Percentiles rank a stretch among this genome's conserved stretches.
phyloP scores from a whole-genome alignment of 2,113 vertebrate genomes.

The zebrafish (Danio rerio) region GRCz12tu NC_133181.1:34235501-34236000 shows the following conservation, averaged over 20 bases:
- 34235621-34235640: not conserved
- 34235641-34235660: not conserved
- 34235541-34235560: too few species aligned
- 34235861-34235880: not conserved
- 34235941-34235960: not conserved
- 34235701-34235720: not conserved
- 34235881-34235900: not conserved
- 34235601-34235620: too few species aligned
- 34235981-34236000: constrained; percentile 12
- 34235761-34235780: not conserved
- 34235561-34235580: too few species aligned
- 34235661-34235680: not conserved
- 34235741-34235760: not conserved
- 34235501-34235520: too few species aligned
- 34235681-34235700: not conserved
- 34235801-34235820: not conserved
- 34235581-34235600: too few species aligned
- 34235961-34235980: not conserved
- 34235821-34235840: not conserved
- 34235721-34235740: not conserved
- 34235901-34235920: not conserved
- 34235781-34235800: not conserved
- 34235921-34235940: not conserved
- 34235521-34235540: too few species aligned
- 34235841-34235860: not conserved